phyloP scores from a whole-genome alignment of 2,888 invertebrate genomes.

The Sipha maydis region DNA sequence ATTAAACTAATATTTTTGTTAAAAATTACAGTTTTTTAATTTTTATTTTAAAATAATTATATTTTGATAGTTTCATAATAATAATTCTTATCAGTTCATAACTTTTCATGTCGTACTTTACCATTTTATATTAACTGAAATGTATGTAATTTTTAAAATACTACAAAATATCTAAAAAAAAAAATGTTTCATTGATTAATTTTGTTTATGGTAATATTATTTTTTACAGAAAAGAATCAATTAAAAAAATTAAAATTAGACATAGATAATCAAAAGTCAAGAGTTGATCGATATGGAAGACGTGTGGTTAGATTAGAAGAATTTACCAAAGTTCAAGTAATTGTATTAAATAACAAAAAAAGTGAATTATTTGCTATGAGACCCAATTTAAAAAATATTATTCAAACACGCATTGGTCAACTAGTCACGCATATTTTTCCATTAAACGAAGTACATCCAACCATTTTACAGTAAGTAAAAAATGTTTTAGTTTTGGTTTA shows the following conservation, averaged over 20 bases:
- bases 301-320: constrained; percentile 74
- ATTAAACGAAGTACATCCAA: constrained; percentile 68
- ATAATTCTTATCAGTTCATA: not conserved
- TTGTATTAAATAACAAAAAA: constrained; percentile 69
- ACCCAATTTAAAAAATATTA: constrained; percentile 72
- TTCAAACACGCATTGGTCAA: constrained; percentile 73
- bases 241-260: constrained; percentile 67
- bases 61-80: not conserved
- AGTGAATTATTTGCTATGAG: constrained; percentile 67
- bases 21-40: not conserved
- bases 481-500: too few species aligned
- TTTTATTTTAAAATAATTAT: not conserved
- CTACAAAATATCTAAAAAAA: not conserved
- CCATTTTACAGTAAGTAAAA: constrained; percentile 67
- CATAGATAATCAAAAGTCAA: constrained; percentile 69
- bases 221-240: constrained; percentile 67
- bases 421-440: constrained; percentile 78
- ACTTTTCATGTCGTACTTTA: not conserved
- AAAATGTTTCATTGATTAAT: not conserved
- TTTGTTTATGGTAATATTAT: not conserved
- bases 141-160: too few species aligned
- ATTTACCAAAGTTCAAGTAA: constrained; percentile 71
- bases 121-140: not conserved
- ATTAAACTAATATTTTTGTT: not conserved
- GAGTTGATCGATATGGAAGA: constrained; percentile 74